phyloP scores from a whole-genome alignment of 2,113 vertebrate species.

The Peromyscus polionotus region DNA sequence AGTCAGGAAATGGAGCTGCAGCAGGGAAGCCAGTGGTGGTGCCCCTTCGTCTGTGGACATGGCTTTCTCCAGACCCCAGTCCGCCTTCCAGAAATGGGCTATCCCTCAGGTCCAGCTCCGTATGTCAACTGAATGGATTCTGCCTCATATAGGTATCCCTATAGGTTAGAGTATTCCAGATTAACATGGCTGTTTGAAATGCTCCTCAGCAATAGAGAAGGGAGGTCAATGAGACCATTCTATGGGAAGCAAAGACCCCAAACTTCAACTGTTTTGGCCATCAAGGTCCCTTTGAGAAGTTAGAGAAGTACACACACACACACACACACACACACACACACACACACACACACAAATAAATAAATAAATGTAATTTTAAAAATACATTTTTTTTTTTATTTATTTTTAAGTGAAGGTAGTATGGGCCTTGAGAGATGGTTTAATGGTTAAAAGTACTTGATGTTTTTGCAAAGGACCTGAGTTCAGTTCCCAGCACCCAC shows the following conservation, averaged over 20 bases:
- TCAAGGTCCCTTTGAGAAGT: neutral
- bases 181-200: neutral
- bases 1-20: constrained; percentile 34
- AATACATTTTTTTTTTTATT: no score
- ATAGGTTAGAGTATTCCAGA: neutral
- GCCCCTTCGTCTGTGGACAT: neutral
- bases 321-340: neutral
- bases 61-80: neutral
- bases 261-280: neutral
- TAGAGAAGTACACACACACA: neutral
- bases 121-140: neutral
- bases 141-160: neutral
- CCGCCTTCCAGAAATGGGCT: neutral
- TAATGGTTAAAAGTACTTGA: neutral
- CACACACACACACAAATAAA: neutral
- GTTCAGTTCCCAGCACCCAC: neutral
- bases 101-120: neutral
- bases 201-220: neutral
- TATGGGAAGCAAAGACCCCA: neutral
- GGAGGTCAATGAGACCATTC: neutral
- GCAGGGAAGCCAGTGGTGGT: neutral
- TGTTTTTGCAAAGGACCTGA: neutral
- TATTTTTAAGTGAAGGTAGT: neutral
- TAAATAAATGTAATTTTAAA: neutral
- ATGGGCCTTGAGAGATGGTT: neutral